Evolutionary conservation across 2,113 vertebrate species (phyloP).

Genomic region (Gadus macrocephalus): DNA sequence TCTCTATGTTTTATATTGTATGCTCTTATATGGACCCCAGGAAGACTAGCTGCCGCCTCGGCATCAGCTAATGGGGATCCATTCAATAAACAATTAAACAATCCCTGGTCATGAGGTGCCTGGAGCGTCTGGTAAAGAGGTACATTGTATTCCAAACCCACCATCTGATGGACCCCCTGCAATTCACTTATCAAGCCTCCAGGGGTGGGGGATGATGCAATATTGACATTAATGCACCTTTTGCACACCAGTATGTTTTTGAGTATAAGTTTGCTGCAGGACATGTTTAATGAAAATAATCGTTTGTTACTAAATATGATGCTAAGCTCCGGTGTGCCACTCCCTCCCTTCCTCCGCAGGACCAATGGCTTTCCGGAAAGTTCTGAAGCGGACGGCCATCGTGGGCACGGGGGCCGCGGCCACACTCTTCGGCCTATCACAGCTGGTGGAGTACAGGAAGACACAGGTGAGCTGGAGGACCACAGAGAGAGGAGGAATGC

Average conservation of each 20-base stretch:
- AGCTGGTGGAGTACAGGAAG: slow-evolving; percentile 84
- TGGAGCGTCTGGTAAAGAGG: background rate
- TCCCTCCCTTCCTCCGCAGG: slow-evolving; percentile 33
- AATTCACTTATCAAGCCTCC: background rate
- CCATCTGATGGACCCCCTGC: background rate
- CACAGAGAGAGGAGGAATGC: background rate
- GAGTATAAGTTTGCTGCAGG: too few relatives aligned
- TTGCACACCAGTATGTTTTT: background rate
- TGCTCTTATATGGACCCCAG: too few relatives aligned
- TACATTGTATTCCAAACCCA: background rate
- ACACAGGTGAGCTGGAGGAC: slow-evolving; percentile 74
- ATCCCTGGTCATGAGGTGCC: background rate
- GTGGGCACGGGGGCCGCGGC: slow-evolving; percentile 84
- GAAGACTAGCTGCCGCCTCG: too few relatives aligned
- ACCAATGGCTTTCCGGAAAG: slow-evolving; percentile 89
- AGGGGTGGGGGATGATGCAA: background rate
- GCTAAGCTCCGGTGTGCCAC: background rate
- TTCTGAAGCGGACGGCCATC: slow-evolving; percentile 78
- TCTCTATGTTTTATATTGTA: too few relatives aligned
- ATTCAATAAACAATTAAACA: too few relatives aligned
- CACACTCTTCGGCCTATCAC: slow-evolving; percentile 83
- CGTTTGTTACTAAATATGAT: background rate
- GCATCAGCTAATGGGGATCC: too few relatives aligned
- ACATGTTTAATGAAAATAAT: too few relatives aligned
- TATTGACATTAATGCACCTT: background rate